Conservation (phyloP, 2,888 invertebrate species). For the Ecliptopera silaceata region DNA sequence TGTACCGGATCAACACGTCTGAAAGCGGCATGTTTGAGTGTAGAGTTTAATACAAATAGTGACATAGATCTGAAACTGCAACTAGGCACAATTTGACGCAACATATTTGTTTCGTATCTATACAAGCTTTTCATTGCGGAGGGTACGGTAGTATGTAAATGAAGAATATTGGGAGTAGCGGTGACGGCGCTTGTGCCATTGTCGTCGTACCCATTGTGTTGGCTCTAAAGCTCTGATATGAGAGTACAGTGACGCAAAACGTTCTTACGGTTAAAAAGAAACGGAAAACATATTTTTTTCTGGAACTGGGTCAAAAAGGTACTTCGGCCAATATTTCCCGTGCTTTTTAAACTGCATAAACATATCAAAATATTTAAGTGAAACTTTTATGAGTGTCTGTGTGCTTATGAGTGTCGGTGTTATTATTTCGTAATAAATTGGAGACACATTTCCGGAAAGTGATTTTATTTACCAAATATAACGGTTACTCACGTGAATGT, state of each 20-base stretch:
- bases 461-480: constrained; percentile 6
- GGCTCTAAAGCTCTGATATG: constrained; percentile 38
- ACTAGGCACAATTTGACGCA: not conserved
- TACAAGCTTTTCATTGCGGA: constrained; percentile 3
- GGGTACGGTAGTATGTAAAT: constrained; percentile 69
- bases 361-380: not conserved
- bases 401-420: not conserved
- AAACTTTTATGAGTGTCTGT: not conserved
- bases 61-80: constrained; percentile 9
- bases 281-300: constrained; percentile 24
- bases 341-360: constrained; percentile 25
- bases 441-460: not conserved
- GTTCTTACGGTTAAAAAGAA: constrained; percentile 23
- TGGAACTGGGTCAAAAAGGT: constrained; percentile 22
- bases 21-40: constrained; percentile 55
- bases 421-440: not conserved
- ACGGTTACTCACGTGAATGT: constrained; percentile 22
- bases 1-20: constrained; percentile 38
- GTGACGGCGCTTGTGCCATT: constrained; percentile 58
- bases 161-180: constrained; percentile 70
- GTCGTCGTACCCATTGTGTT: constrained; percentile 57
- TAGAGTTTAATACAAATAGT: constrained; percentile 19
- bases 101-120: constrained; percentile 14
- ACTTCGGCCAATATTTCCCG: constrained; percentile 23
- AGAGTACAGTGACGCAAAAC: constrained; percentile 32